Evolutionary conservation across 2,888 invertebrate genomes (phyloP).

Genomic region (Carabus problematicus): DNA sequence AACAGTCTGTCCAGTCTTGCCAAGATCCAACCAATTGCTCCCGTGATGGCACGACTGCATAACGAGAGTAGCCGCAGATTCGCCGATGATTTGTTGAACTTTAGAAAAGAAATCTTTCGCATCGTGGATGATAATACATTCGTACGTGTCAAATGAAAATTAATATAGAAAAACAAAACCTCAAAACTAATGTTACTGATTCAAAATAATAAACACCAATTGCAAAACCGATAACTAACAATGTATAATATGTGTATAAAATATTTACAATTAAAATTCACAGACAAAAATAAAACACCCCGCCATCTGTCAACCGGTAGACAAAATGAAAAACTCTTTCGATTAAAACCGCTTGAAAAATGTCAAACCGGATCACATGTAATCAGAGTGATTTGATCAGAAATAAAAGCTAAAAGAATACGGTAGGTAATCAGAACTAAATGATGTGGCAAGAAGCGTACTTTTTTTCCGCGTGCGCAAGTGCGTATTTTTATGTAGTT

Average conservation of each 20-base stretch:
- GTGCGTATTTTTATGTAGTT: neutral
- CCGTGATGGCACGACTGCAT: slow-evolving; percentile 72
- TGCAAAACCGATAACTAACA: no score
- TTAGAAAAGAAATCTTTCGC: slow-evolving; percentile 70
- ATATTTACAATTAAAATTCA: neutral
- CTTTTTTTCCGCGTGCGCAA: neutral
- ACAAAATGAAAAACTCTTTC: neutral
- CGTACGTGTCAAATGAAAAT: slow-evolving; percentile 51
- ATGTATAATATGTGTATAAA: no score
- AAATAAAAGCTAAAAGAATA: slow-evolving; percentile 18
- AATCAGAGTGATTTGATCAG: slow-evolving; percentile 29
- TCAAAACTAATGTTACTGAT: no score
- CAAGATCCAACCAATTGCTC: slow-evolving; percentile 66
- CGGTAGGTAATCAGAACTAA: slow-evolving; percentile 27
- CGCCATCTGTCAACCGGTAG: neutral
- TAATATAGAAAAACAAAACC: slow-evolving; percentile 7
- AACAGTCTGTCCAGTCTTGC: slow-evolving; percentile 71
- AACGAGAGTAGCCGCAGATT: slow-evolving; percentile 66
- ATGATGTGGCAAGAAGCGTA: slow-evolving; percentile 20
- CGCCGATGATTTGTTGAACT: slow-evolving; percentile 69
- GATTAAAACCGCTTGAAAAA: no score
- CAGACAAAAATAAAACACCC: neutral
- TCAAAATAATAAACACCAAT: no score
- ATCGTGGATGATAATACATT: slow-evolving; percentile 72
- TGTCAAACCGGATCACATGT: slow-evolving; percentile 22